A percentile compares a stretch with the other conserved stretches of the same genome.
phyloP scores from a whole-genome alignment of 1,140 invertebrate genomes.

The Drosophila orena region DNA sequence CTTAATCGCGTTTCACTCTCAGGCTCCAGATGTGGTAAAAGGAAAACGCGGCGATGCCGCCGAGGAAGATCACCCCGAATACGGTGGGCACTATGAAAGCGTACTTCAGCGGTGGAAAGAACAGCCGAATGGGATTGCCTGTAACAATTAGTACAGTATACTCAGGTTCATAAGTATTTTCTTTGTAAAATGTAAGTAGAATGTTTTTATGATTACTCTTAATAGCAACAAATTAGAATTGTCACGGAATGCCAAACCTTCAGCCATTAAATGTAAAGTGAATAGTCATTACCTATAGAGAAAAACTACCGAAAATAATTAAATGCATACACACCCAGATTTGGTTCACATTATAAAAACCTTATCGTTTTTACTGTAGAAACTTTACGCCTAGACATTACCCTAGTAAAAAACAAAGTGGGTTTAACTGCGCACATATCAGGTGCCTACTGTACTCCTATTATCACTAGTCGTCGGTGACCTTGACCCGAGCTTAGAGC shows the following conservation, averaged over 20 bases:
- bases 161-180: too few species aligned
- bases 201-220: conserved; percentile 10
- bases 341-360: neutral
- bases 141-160: conserved; percentile 4
- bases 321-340: neutral
- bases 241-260: neutral
- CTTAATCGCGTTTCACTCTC: conserved; percentile 55
- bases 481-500: conserved; percentile 38
- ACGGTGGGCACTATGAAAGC: conserved; percentile 87
- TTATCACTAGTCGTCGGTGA: conserved; percentile 21
- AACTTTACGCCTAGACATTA: too few species aligned
- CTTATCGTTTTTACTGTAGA: too few species aligned
- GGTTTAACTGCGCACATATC: neutral
- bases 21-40: conserved; percentile 86
- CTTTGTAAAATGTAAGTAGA: neutral
- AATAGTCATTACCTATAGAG: neutral
- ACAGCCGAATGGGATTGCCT: conserved; percentile 86
- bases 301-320: neutral
- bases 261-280: neutral
- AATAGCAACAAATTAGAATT: conserved; percentile 5
- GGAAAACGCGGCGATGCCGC: conserved; percentile 88
- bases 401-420: too few species aligned
- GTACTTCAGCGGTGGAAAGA: conserved; percentile 88
- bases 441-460: conserved; percentile 14
- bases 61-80: conserved; percentile 88